Percentiles rank a stretch among this genome's conserved stretches.
These are phyloP conservation scores for Acanthaster planci DNA, from an alignment of 35 echinoderm and acorn worm species.

Conservation along the genomic window DNA sequence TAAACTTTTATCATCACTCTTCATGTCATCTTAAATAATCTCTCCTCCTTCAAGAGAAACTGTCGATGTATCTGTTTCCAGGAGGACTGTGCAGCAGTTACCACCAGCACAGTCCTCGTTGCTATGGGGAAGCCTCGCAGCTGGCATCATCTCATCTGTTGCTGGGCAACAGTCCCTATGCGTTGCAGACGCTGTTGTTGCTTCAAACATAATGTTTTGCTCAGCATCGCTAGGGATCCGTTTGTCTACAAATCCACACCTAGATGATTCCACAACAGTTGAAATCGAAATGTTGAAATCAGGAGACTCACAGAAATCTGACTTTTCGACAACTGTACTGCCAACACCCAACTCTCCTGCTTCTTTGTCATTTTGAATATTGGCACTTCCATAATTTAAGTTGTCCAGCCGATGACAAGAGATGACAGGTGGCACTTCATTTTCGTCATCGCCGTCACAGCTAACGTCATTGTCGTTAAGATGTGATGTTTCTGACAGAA, in stretches of 20 bases:
- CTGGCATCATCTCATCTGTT: not conserved
- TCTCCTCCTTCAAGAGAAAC: not conserved
- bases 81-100: not conserved
- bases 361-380: not conserved
- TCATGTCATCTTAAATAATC: not conserved
- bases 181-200: no score
- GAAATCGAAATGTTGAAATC: no score
- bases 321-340: no score
- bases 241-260: no score
- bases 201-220: no score
- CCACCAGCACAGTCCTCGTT: not conserved
- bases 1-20: no score
- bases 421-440: conserved; percentile 4
- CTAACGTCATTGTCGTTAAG: not conserved
- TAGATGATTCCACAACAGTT: no score
- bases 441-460: not conserved
- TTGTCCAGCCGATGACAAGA: conserved; percentile 1
- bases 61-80: not conserved
- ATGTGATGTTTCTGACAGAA: not conserved
- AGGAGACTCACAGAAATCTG: no score
- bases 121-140: not conserved
- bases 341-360: no score
- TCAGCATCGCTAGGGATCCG: no score
- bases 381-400: not conserved
- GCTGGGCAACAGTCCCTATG: no score